These are phyloP conservation scores for Exocentrus adspersus DNA, from an alignment of 2,888 invertebrate species.

Conservation along the genomic window DNA sequence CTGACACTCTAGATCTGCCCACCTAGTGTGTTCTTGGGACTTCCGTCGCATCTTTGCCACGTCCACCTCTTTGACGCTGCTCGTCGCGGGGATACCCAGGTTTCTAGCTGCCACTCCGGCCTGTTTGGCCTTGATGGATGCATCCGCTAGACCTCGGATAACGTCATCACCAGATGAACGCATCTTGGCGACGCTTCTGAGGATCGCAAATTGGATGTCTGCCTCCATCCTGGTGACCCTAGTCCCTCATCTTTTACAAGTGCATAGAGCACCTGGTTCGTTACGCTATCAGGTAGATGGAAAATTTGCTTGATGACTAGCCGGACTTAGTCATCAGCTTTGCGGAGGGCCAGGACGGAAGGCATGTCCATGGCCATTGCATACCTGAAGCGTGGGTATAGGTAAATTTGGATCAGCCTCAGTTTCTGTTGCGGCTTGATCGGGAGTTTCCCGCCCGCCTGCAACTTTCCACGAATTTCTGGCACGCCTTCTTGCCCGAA, in stretches of 20 bases:
- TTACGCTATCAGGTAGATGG: too few relatives aligned
- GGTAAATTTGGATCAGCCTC: too few relatives aligned
- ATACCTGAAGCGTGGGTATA: not conserved
- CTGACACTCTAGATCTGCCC: too few relatives aligned
- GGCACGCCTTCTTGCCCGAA: too few relatives aligned
- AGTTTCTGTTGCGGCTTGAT: too few relatives aligned
- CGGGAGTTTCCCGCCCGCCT: too few relatives aligned
- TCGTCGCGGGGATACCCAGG: not conserved
- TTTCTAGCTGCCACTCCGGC: not conserved
- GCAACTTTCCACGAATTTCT: too few relatives aligned
- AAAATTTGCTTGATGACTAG: too few relatives aligned
- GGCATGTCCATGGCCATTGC: slow-evolving; percentile 1
- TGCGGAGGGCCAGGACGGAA: not conserved
- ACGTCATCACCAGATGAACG: not conserved
- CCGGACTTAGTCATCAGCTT: not conserved
- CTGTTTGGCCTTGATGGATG: not conserved
- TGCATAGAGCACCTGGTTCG: not conserved
- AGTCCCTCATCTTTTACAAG: not conserved
- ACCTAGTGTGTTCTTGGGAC: too few relatives aligned
- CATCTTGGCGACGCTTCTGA: not conserved
- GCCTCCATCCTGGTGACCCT: not conserved
- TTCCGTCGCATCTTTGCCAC: too few relatives aligned
- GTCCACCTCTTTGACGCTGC: not conserved
- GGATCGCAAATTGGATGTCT: not conserved
- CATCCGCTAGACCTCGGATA: not conserved